Base-by-base conservation (phyloP, 2,113 vertebrate species). In the Geothlypis trichas region DNA sequence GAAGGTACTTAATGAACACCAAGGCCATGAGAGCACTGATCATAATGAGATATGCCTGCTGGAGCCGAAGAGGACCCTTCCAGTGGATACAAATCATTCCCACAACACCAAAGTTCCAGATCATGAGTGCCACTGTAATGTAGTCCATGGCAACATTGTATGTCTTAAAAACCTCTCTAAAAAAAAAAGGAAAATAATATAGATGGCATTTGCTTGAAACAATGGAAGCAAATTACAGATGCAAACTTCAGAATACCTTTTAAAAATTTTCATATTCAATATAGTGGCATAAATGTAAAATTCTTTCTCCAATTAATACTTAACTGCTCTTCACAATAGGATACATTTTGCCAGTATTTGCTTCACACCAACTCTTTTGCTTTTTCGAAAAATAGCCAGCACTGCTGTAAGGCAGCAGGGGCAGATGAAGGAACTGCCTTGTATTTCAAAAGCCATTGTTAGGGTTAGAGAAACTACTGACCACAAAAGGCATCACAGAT, bases 11-110 rank as follows among this genome's bases (percentile, higher is more conserved):
- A 96, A 99, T 99, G 97, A 99, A 99, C 62, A 99, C 99, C 95
- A 99, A 98, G 41, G 99, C 99, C 99, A 99, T 99, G 95, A 99
- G 98, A 94, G 99, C 99, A 2, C 99, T 99, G 97, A 99, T 99
- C 99, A 99, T 99, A 91, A 99, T 99, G 95, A 99, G 99, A 98
- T 99, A 99, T 2, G 99, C 99, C 96, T 99, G 99, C 98, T 99
- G 99, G 80, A 99, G 98, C 28, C 99, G 98, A 61, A 99, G 99
- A 0, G 99, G 99, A 30, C 99, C 99, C 85, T 99, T 99, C 99
- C 99, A 99, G 80, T 99, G 99, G 91, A 99, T 99, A 82, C 99
- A 99, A 63, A 99, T 99, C 99, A 99, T 99, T 72, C 99, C 99
- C 67, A 99, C 99, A 92, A 99, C 99, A 13, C 99, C 99, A 1